A percentile compares a stretch with the other conserved stretches of the same genome.
These are phyloP conservation scores for Germaria angustata DNA, from an alignment of 2,888 invertebrate genomes.

Conservation along the genomic window DNA sequence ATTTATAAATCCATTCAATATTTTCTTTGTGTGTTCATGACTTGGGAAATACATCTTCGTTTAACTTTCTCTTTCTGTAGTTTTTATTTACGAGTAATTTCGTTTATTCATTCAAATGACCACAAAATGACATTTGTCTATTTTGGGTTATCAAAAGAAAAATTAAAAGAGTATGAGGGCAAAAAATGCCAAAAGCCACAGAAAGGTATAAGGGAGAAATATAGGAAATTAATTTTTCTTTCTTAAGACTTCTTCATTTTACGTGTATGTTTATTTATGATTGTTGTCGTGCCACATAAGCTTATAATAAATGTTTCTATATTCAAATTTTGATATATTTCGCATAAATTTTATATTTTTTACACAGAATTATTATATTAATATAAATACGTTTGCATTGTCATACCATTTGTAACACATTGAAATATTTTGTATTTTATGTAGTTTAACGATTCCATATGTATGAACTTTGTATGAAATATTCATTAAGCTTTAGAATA, in stretches of 20 bases:
- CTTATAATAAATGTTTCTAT: constrained; percentile 75
- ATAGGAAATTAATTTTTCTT: constrained; percentile 44
- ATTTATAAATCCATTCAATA: constrained; percentile 51
- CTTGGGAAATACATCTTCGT: constrained; percentile 21
- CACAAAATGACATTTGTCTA: constrained; percentile 78
- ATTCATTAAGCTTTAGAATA: no score
- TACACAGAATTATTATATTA: no score
- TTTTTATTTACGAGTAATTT: constrained; percentile 74
- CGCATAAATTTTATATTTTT: constrained; percentile 44
- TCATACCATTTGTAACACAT: neutral
- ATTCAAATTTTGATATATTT: constrained; percentile 74
- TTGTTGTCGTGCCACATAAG: constrained; percentile 67
- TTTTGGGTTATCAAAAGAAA: constrained; percentile 36
- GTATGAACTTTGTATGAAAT: no score
- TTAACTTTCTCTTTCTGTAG: constrained; percentile 51
- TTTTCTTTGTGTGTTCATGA: neutral
- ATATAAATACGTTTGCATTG: neutral
- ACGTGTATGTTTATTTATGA: constrained; percentile 1
- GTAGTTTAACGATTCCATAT: no score
- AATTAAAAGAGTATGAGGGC: neutral
- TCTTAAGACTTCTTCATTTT: neutral
- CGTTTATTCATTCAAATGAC: constrained; percentile 78
- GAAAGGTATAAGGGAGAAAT: neutral
- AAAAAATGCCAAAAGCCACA: neutral
- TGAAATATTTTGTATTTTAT: no score